Conservation (phyloP, 2,797 vertebrate genomes). For the Enteromius trimaculatus region DNA sequence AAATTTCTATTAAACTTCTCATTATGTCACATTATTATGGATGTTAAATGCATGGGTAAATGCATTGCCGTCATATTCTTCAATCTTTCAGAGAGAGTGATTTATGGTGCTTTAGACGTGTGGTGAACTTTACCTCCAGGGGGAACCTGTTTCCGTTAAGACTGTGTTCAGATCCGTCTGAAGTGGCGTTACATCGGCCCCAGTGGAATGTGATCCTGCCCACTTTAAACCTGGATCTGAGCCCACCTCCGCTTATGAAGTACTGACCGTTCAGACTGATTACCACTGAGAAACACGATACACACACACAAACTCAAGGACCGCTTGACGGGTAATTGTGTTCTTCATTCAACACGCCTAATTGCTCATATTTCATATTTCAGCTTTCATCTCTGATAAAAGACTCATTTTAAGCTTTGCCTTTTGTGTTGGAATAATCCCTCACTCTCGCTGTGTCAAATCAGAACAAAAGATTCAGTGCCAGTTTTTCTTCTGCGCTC, state of each 20-base stretch:
- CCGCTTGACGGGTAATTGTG: not conserved
- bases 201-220: constrained; percentile 93
- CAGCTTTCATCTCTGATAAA: constrained; percentile 28
- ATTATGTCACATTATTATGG: not conserved
- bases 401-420: constrained; percentile 16
- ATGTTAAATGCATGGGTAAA: not conserved
- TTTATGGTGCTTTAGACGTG: not conserved
- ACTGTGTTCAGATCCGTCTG: constrained; percentile 94
- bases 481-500: constrained; percentile 2
- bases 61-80: not conserved
- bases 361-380: constrained; percentile 41
- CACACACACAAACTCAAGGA: constrained; percentile 40
- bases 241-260: constrained; percentile 89
- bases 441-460: not conserved
- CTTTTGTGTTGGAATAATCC: constrained; percentile 23
- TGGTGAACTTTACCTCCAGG: constrained; percentile 83
- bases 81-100: not conserved
- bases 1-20: not conserved
- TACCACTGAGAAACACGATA: constrained; percentile 81
- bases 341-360: constrained; percentile 8
- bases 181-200: constrained; percentile 92
- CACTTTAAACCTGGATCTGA: constrained; percentile 86
- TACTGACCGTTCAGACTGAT: constrained; percentile 89
- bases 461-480: not conserved
- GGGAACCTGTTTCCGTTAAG: constrained; percentile 93